These are phyloP conservation scores for Acheta domesticus DNA, from an alignment of 2,888 invertebrate species.

Conservation along the genomic window DNA sequence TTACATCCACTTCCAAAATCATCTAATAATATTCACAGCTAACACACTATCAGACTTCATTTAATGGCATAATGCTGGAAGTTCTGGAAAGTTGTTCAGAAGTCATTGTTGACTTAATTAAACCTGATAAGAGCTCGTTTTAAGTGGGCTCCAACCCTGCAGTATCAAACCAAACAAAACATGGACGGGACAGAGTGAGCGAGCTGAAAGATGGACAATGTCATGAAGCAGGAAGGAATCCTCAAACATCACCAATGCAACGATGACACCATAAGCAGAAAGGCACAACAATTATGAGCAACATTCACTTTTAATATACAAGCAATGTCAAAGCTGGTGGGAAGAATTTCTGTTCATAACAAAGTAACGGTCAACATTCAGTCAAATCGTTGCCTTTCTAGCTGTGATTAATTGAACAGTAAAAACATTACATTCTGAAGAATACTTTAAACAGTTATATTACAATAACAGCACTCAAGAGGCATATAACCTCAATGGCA, in stretches of 20 bases:
- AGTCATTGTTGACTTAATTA: background rate
- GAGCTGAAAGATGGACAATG: background rate
- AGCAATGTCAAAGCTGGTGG: background rate
- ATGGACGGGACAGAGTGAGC: slow-evolving; percentile 7
- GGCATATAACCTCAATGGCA: background rate
- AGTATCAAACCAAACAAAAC: background rate
- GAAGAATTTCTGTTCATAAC: background rate
- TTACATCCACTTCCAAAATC: background rate
- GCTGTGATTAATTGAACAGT: background rate
- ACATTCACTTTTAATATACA: slow-evolving; percentile 1
- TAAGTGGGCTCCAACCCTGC: background rate
- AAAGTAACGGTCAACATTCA: background rate
- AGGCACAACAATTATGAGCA: slow-evolving; percentile 7
- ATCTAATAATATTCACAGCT: background rate
- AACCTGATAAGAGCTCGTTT: background rate
- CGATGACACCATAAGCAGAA: slow-evolving; percentile 18
- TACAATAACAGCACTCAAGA: background rate
- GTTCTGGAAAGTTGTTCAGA: background rate
- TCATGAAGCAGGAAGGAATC: background rate
- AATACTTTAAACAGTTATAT: background rate
- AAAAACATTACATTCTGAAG: background rate
- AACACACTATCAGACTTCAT: background rate
- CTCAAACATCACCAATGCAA: background rate
- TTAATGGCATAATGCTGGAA: slow-evolving; percentile 4
- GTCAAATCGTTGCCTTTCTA: background rate